These are phyloP conservation scores for Megaleporinus macrocephalus DNA, from an alignment of 2,113 vertebrate genomes.

Conservation along the genomic window DNA sequence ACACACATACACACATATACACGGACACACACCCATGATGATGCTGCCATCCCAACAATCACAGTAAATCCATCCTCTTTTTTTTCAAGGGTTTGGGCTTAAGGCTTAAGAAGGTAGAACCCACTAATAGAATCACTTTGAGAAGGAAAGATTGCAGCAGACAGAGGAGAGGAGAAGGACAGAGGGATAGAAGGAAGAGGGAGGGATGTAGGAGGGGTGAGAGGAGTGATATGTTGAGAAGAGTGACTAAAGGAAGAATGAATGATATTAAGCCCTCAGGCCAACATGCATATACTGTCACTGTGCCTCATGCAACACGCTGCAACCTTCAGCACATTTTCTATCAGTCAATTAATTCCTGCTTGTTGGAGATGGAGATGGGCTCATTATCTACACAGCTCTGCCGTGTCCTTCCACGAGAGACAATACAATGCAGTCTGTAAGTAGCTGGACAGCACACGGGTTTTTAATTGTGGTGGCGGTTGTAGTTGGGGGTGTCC, in stretches of 20 bases:
- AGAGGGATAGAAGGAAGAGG: slow-evolving; percentile 50
- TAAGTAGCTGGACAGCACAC: neutral
- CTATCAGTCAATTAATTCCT: slow-evolving; percentile 87
- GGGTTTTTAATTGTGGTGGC: no score
- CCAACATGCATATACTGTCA: slow-evolving; percentile 73
- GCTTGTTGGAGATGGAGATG: slow-evolving; percentile 72
- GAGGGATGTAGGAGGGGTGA: slow-evolving; percentile 19
- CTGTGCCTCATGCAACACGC: slow-evolving; percentile 80
- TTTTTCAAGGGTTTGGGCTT: slow-evolving; percentile 45
- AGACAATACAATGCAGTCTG: slow-evolving; percentile 13
- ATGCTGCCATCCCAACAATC: slow-evolving; percentile 19
- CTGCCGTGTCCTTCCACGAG: no score
- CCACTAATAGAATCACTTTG: slow-evolving; percentile 70
- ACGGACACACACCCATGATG: slow-evolving; percentile 13
- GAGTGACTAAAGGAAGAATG: slow-evolving; percentile 66
- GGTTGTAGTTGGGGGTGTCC: no score
- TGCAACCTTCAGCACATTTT: slow-evolving; percentile 72
- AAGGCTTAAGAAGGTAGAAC: slow-evolving; percentile 62
- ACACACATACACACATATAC: slow-evolving; percentile 55
- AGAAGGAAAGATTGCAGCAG: slow-evolving; percentile 57
- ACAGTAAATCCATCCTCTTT: slow-evolving; percentile 41
- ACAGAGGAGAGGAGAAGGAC: slow-evolving; percentile 73
- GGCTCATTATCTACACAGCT: no score
- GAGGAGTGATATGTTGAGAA: slow-evolving; percentile 19
- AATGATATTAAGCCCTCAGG: slow-evolving; percentile 79